A percentile compares a stretch with the other conserved stretches of the same genome.
Evolutionary conservation across 37 sponge, comb jelly and placozoan genomes (phyloP).

Genomic region (Chondrilla cf. caribensis): DNA sequence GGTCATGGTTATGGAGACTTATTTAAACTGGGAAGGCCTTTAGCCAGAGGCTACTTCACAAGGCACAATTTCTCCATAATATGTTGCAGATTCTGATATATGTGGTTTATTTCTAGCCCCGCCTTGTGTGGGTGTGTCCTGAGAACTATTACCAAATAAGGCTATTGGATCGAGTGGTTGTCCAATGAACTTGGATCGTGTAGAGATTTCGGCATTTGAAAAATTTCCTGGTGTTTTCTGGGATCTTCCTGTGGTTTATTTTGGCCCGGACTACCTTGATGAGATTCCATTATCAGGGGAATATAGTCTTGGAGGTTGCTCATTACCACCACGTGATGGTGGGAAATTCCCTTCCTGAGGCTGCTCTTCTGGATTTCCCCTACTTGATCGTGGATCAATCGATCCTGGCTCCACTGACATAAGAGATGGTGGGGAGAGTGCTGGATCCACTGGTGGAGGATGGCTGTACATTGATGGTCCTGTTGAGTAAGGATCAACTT

Average conservation of each 20-base stretch:
- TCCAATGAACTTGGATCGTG: conserved; percentile 18
- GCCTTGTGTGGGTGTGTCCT: background rate
- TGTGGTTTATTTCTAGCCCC: background rate
- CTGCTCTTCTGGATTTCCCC: background rate
- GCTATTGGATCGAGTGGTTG: conserved; percentile 57
- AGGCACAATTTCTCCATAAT: background rate
- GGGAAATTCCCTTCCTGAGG: background rate
- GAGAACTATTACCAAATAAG: conserved; percentile 37
- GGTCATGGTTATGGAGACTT: background rate
- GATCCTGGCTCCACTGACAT: background rate
- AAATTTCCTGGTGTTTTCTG: background rate
- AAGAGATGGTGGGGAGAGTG: background rate
- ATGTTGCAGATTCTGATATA: background rate
- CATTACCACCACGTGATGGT: background rate
- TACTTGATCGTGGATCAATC: background rate
- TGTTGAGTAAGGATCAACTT: background rate
- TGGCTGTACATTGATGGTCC: background rate
- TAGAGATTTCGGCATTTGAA: conserved; percentile 6
- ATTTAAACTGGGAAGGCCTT: too few species aligned
- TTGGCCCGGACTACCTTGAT: too few species aligned
- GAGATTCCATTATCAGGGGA: too few species aligned
- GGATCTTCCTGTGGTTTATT: background rate
- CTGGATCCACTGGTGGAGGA: background rate
- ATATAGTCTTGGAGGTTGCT: background rate
- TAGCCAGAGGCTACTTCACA: too few species aligned